Conservation (phyloP, 2,888 invertebrate genomes). For the Bombyx huttoni region DNA sequence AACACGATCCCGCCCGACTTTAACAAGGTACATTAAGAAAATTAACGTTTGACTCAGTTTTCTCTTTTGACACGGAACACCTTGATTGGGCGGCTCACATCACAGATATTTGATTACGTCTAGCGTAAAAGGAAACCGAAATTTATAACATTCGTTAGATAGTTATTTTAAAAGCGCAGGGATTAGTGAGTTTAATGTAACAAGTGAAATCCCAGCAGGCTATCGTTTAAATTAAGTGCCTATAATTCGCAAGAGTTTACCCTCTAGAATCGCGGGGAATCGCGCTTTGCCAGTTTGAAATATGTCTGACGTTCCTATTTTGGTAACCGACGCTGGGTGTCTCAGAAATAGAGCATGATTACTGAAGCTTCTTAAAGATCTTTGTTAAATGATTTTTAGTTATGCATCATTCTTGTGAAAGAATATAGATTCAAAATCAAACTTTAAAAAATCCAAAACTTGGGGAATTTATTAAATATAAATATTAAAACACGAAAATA, state of each 20-base stretch:
- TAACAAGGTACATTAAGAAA: conserved; percentile 61
- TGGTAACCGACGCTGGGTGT: background rate
- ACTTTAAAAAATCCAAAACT: too few species aligned
- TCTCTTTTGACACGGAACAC: conserved; percentile 45
- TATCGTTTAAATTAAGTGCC: conserved; percentile 65
- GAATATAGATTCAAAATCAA: too few species aligned
- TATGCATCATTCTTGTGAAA: too few species aligned
- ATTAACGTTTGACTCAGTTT: conserved; percentile 51
- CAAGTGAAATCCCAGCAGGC: conserved; percentile 40
- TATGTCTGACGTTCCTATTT: conserved; percentile 31
- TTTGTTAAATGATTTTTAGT: too few species aligned
- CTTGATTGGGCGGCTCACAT: conserved; percentile 52
- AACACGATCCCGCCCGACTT: conserved; percentile 37
- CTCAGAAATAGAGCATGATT: background rate
- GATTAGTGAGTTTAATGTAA: conserved; percentile 44
- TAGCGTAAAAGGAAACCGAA: conserved; percentile 18
- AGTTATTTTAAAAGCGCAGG: conserved; percentile 8
- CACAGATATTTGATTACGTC: conserved; percentile 38
- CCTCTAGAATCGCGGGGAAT: conserved; percentile 48
- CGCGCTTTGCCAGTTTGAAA: conserved; percentile 42
- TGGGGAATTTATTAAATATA: too few species aligned
- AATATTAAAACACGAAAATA: too few species aligned
- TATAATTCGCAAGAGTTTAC: conserved; percentile 64
- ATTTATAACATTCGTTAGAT: conserved; percentile 4
- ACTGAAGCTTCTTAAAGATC: background rate